These are phyloP conservation scores for Astreopora myriophthalma DNA, from an alignment of 64 coral and sea anemone species.

Conservation along the genomic window DNA sequence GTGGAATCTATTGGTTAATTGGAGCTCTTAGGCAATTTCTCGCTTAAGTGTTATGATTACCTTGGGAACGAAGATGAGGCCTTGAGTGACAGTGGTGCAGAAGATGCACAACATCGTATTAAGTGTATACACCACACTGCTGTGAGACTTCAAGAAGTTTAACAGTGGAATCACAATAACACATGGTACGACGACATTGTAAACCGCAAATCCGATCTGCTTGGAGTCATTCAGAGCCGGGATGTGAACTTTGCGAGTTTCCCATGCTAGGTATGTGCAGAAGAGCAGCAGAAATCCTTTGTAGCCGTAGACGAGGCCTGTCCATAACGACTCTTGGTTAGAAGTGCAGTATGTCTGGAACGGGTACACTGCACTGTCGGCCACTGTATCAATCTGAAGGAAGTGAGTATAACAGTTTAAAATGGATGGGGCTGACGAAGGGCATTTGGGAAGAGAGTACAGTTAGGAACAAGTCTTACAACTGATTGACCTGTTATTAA, in stretches of 20 bases:
- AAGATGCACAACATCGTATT: conserved; percentile 64
- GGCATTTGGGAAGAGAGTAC: no score
- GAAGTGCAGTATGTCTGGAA: conserved; percentile 56
- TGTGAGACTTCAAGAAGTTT: conserved; percentile 43
- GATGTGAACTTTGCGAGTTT: conserved; percentile 77
- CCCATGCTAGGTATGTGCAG: conserved; percentile 69
- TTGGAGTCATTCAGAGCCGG: conserved; percentile 78
- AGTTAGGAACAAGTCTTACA: no score
- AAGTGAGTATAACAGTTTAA: no score
- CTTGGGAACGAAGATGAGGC: conserved; percentile 85
- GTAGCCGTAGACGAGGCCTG: conserved; percentile 68
- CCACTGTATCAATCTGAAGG: conserved; percentile 29
- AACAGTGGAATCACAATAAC: conserved; percentile 70
- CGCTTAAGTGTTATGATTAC: conserved; percentile 14
- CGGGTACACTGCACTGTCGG: conserved; percentile 30
- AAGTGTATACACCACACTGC: conserved; percentile 42
- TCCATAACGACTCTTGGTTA: conserved; percentile 54
- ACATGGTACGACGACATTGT: conserved; percentile 81
- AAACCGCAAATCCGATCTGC: conserved; percentile 78
- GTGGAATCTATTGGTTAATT: no score
- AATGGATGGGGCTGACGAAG: no score
- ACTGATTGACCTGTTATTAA: no score
- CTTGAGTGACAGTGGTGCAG: conserved; percentile 75
- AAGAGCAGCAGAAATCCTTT: conserved; percentile 81
- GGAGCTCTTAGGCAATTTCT: no score